phyloP scores from a whole-genome alignment of 1,140 invertebrate species.

The Diorhabda elongata region DNA sequence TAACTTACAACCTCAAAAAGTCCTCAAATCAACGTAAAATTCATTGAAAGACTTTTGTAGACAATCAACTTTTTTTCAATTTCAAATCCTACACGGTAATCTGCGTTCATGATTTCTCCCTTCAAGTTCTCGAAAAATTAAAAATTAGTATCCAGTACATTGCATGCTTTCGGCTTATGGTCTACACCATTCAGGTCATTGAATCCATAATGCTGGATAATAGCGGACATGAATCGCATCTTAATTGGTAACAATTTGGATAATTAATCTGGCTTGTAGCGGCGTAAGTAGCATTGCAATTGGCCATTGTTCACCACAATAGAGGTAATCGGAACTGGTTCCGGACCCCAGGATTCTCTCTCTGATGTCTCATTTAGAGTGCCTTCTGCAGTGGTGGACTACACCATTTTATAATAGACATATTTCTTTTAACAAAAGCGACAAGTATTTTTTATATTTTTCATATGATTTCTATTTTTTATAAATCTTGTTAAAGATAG shows the following conservation, averaged over 20 bases:
- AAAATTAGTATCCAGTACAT: constrained; percentile 2
- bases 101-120: neutral
- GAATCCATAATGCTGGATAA: constrained; percentile 37
- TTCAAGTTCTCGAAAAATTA: neutral
- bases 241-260: constrained; percentile 51
- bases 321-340: constrained; percentile 46
- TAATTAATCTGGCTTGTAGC: constrained; percentile 49
- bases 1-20: too few relatives aligned
- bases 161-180: neutral
- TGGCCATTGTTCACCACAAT: constrained; percentile 47
- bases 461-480: too few relatives aligned
- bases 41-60: too few relatives aligned
- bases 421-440: too few relatives aligned
- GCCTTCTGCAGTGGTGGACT: constrained; percentile 22
- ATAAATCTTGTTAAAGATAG: too few relatives aligned
- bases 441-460: too few relatives aligned
- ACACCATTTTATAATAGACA: too few relatives aligned
- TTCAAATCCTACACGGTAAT: too few relatives aligned
- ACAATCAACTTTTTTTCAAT: too few relatives aligned
- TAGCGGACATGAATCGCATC: constrained; percentile 47
- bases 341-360: constrained; percentile 34
- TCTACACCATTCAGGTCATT: constrained; percentile 21
- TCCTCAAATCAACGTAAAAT: too few relatives aligned
- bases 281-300: constrained; percentile 47
- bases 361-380: constrained; percentile 43